Evolutionary conservation across 64 coral and sea anemone genomes (phyloP), one percentile per base, ranked within the genome.

Genomic region (Acropora tenuis): DNA sequence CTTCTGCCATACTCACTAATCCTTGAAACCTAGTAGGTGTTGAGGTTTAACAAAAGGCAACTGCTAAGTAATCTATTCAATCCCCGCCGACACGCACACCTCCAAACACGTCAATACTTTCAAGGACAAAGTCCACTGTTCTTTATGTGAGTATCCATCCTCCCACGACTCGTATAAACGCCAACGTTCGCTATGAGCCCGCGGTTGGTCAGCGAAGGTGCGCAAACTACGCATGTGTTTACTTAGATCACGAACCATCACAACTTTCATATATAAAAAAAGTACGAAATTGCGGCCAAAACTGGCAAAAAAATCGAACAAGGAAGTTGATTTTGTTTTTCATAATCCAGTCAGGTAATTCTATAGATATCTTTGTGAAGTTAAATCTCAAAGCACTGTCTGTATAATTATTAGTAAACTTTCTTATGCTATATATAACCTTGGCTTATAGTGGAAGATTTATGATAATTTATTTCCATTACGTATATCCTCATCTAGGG

Each of bases 1-100:
- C 97, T 98, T 98, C 97, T 30, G 97, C 97, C 97, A 98, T 98
- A 53, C 2, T 69, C 49, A 63, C 13, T 63, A 13, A 55, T 16
- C 60, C 13, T 63, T 11, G 60, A 63, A 16, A 63, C 60, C 60
- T 1, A 63, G 8, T 63, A 63, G 60, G 60, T 63, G 10, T 63
- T 13, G 4, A 8, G 8, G 11, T 11, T 63, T 15, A 10, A 6
- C 11, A 8, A 83, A 67, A 60, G 16, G 17, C 30, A 4, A 61
- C 53, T 13, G 79, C 5, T 63, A 42, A 19, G 6, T 10, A 49
- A 20, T 59, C 16, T 60, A 43, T 43, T 81, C 41, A 3, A 9
- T 16, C 63, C 45, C 7, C 66, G 72, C 46, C 66, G 46, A 85
- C 82, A 48, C 82, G 82, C 82, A 69, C 61, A 85, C 82, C 61